Conservation (phyloP, 2,797 vertebrate genomes). For the Cyprinella venusta region DNA sequence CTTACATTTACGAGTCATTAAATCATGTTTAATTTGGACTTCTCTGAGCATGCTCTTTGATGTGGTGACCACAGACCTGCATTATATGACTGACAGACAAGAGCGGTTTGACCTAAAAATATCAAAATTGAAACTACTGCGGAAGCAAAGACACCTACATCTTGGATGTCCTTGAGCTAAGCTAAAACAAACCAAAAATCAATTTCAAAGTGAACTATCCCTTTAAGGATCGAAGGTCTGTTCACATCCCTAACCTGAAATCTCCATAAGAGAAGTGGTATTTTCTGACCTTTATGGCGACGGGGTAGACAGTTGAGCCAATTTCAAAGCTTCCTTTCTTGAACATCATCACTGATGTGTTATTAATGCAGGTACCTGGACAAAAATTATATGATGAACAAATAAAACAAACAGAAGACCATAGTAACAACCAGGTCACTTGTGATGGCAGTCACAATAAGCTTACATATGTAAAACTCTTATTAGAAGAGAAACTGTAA, state of each 20-base stretch:
- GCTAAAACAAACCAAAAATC: no score
- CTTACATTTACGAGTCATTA: no score
- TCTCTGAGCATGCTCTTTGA: no score
- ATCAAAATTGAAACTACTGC: no score
- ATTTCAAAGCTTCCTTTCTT: constrained; percentile 92
- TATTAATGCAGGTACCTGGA: constrained; percentile 89
- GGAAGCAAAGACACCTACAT: no score
- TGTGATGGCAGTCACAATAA: neutral
- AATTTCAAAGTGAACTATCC: no score
- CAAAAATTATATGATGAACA: neutral
- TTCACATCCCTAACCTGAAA: constrained; percentile 87
- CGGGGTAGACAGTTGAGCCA: constrained; percentile 85
- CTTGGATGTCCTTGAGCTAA: no score
- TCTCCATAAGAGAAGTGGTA: neutral
- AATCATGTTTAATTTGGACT: no score
- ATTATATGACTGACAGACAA: no score
- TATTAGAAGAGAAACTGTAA: neutral
- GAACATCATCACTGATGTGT: constrained; percentile 93
- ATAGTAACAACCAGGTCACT: neutral
- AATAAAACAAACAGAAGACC: neutral
- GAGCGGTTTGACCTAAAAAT: no score
- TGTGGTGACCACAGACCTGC: no score
- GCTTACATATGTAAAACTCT: neutral
- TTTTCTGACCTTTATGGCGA: constrained; percentile 87
- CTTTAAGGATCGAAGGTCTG: constrained; percentile 57